Evolutionary conservation across 2,888 invertebrate species (phyloP), one percentile per base, ranked within the genome.

Genomic region (Boloria selene): DNA sequence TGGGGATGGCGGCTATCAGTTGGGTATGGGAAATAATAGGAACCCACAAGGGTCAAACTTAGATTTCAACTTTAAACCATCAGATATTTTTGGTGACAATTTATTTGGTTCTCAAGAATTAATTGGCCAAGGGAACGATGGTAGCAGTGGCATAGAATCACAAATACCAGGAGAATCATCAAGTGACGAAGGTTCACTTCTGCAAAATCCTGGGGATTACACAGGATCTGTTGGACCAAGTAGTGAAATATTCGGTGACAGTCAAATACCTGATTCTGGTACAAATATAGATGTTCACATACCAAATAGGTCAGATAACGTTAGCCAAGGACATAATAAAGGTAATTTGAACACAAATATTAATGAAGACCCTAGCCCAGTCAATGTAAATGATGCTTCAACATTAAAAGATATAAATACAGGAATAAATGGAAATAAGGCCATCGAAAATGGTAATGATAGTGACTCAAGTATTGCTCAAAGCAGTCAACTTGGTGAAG

Each of bases 31-130:
- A 14, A 17, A 50, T 10, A 49, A 31, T 38, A 17, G 31, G 17
- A 47, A 47, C 1, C 47, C 47, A n/a, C 47, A 16, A n/a, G 47
- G 47, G 7, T 16, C 47, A 47, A 2, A 49, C 31, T 7, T 38
- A 10, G 31, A 38, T 38, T 38, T 38, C 16, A 47, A 47, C n/a
- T n/a, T 47, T 14, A 16, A 49, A 6, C 49, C 49, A 17, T 49
- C 59, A 4, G 17, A 38, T 59, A 59, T 59, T 49, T 50, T 31
- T 31, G 17, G 31, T 38, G 59, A 31, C 13, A 59, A 26, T 49
- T 50, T 49, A 6, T 59, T 50, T 31, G 31, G 59, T 6, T 38
- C 59, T 4, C 49, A 16, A 38, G 59, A 50, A 17, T 50, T 49
- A 38, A 14, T 47, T 17, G 17, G 10, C 14, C 13, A 59, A 14